Percentiles rank a stretch among this genome's conserved stretches.
Evolutionary conservation across 2,797 vertebrate genomes (phyloP).

Genomic region (Orientallactaga sibirica): DNA sequence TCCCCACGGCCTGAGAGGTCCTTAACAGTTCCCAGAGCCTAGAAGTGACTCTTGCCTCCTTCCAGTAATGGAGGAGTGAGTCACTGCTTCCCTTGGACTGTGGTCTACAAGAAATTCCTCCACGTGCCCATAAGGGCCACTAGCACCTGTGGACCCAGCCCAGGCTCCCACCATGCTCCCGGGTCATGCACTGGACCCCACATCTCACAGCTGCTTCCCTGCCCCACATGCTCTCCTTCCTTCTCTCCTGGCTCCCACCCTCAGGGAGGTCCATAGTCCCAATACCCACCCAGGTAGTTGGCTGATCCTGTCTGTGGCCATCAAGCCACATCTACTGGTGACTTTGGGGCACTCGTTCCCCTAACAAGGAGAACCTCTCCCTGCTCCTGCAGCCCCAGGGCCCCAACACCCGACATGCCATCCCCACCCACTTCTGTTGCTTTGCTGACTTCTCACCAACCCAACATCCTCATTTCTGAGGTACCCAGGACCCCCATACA

Average conservation of each 20-base stretch:
- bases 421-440: background rate
- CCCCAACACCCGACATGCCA: background rate
- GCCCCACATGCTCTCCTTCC: no score
- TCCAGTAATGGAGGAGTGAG: background rate
- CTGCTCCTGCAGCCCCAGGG: background rate
- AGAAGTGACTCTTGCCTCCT: background rate
- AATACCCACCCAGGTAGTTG: background rate
- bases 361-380: background rate
- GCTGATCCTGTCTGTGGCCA: background rate
- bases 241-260: background rate
- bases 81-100: background rate
- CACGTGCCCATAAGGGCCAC: rapidly evolving
- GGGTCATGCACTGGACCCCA: rapidly evolving
- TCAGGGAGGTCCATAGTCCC: background rate
- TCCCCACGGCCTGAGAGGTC: background rate
- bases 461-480: background rate
- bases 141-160: background rate
- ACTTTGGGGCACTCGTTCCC: background rate
- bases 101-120: background rate
- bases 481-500: background rate
- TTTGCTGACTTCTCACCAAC: background rate
- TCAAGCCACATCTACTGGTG: rapidly evolving
- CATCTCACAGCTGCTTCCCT: rapidly evolving
- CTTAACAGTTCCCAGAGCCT: background rate
- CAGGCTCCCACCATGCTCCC: rapidly evolving